Percentiles rank a stretch among this genome's conserved stretches.
phyloP scores from a whole-genome alignment of 37 sponge, comb jelly and placozoan genomes.

The Diacarnus erythraeanus region DNA sequence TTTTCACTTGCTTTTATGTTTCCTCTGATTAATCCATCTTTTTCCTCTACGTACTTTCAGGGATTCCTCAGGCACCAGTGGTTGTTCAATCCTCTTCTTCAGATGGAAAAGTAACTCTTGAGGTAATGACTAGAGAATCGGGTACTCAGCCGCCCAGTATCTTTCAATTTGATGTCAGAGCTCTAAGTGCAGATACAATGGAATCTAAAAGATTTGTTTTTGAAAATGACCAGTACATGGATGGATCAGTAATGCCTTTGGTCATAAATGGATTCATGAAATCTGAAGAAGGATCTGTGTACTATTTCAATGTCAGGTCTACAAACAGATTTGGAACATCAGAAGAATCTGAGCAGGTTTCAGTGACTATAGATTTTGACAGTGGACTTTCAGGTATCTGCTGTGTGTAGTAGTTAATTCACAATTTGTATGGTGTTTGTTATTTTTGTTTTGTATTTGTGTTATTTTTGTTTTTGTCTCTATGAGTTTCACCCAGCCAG shows the following conservation, averaged over 20 bases:
- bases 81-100: background rate
- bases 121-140: background rate
- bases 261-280: background rate
- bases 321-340: conserved; percentile 1
- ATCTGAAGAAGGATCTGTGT: background rate
- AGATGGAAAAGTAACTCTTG: background rate
- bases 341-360: background rate
- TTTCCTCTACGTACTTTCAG: no score
- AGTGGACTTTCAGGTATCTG: no score
- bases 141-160: background rate
- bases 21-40: no score
- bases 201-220: background rate
- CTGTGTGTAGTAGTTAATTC: no score
- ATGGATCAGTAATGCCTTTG: background rate
- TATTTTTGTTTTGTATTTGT: no score
- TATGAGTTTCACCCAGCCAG: no score
- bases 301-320: background rate
- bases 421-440: no score
- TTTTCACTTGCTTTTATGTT: no score
- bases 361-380: background rate
- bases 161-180: conserved; percentile 15
- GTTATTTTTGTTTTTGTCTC: no score
- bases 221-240: background rate
- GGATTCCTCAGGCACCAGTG: background rate
- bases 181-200: background rate